phyloP scores from a whole-genome alignment of 2,113 vertebrate genomes.

The Scartelaos histophorus region DNA sequence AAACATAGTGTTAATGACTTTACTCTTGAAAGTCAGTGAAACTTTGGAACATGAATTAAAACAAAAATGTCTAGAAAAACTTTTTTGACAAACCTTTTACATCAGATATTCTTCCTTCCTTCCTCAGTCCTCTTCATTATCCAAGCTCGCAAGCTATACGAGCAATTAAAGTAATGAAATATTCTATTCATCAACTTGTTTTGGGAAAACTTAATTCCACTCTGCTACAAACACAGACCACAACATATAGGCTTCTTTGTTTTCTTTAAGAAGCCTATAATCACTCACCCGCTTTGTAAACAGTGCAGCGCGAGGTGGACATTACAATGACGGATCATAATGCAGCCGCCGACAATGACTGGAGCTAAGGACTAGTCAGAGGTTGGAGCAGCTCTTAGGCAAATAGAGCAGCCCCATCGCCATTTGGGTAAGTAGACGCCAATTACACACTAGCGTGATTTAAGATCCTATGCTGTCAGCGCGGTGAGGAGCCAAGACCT shows the following conservation, averaged over 20 bases:
- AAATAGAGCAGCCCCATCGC: conserved; percentile 68
- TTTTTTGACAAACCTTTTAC: no score
- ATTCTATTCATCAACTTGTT: no score
- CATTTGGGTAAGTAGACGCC: conserved; percentile 78
- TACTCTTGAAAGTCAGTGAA: no score
- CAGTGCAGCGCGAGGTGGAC: conserved; percentile 19
- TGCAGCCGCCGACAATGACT: conserved; percentile 36
- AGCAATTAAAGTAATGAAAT: no score
- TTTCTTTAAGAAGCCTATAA: not conserved
- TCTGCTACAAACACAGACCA: not conserved
- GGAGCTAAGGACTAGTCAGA: conserved; percentile 44
- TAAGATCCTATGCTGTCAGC: conserved; percentile 70
- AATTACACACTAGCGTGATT: conserved; percentile 77
- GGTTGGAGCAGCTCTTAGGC: conserved; percentile 72
- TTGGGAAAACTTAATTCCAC: no score
- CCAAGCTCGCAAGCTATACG: not conserved
- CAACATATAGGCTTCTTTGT: not conserved
- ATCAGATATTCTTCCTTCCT: no score
- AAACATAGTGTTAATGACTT: no score
- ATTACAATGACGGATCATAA: conserved; percentile 42
- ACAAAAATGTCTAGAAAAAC: no score
- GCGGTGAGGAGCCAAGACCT: conserved; percentile 65
- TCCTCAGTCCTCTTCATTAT: not conserved
- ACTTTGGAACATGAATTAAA: no score
- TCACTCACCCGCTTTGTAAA: conserved; percentile 28